Evolutionary conservation across 2,113 vertebrate species (phyloP), one percentile per base, ranked within the genome.

Genomic region (Onychostruthus taczanowskii): DNA sequence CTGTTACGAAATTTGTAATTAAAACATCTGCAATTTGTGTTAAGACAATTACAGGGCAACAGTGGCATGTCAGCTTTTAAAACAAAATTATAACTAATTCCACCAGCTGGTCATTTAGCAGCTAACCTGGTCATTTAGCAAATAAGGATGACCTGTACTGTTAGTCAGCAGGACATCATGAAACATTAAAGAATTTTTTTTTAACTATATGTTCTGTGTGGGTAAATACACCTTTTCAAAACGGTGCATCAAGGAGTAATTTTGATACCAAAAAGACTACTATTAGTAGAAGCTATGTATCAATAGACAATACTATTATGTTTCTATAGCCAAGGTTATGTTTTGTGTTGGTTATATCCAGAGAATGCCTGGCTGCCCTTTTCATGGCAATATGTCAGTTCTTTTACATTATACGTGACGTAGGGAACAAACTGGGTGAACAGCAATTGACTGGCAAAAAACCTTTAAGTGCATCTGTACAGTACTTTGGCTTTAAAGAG

Each of bases 31-130:
- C 13, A 53, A 43, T 91, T 91, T 85, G 28, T 88, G 53, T 87
- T 55, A 76, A 76, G 69, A 46, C 47, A 83, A 96, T 96, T 95
- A 94, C 89, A 96, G 70, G 63, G 84, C 70, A 87, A 31, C 2
- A 4, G 30, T 22, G 12, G 10, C 16, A n/a, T 21, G 70, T 50
- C 82, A 84, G 24, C 39, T 46, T 95, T 93, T 76, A 85, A 94
- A 94, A 59, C 21, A 89, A 79, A 87, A 55, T 85, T 89, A 46
- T 37, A 68, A 59, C 11, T 76, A 79, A 68, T 64, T 61, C 35
- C 15, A 39, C 50, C 30, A 43, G 16, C 39, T 53, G 53, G n/a
- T 76, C 27, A 76, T 91, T 87, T 43, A 73, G 46, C 41, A 94
- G 43, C 37, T 78, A 41, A 68, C 37, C 23, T 30, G 31, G 69